Evolutionary conservation across 2,113 vertebrate species (phyloP).

Genomic region (Nasalis larvatus): DNA sequence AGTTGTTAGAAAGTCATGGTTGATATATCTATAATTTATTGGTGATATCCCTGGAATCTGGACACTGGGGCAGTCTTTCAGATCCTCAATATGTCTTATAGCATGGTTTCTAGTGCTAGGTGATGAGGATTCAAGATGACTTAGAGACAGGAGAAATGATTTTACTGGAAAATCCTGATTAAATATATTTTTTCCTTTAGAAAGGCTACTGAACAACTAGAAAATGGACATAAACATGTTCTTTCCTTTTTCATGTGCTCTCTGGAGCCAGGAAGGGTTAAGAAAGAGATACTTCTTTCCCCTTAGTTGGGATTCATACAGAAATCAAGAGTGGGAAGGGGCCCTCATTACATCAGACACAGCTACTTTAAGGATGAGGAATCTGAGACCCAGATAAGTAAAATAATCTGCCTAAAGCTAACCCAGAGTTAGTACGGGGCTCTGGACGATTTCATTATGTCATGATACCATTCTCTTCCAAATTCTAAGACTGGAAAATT

Average conservation of each 20-base stretch:
- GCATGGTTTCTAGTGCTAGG: not conserved
- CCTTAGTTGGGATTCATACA: not conserved
- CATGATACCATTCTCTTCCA: not conserved
- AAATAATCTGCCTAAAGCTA: not conserved
- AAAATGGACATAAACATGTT: not conserved
- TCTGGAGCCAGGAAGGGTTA: not conserved
- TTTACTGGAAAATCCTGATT: not conserved
- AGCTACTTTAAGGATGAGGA: not conserved
- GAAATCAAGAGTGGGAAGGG: not conserved
- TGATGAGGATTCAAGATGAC: not conserved
- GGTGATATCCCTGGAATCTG: not conserved
- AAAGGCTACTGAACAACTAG: not conserved
- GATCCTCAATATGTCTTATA: not conserved
- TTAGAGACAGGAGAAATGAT: conserved; percentile 9
- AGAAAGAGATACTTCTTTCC: not conserved
- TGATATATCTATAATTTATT: not conserved
- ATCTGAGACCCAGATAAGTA: not conserved
- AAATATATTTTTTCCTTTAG: not conserved
- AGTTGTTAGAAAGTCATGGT: not conserved
- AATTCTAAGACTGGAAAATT: not conserved
- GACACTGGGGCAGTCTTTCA: not conserved
- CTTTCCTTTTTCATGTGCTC: not conserved
- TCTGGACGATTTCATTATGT: not conserved
- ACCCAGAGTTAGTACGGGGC: not conserved
- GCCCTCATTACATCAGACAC: not conserved